Evolutionary conservation across 37 sponge, comb jelly and placozoan genomes (phyloP).

Genomic region (Halichondria panicea): DNA sequence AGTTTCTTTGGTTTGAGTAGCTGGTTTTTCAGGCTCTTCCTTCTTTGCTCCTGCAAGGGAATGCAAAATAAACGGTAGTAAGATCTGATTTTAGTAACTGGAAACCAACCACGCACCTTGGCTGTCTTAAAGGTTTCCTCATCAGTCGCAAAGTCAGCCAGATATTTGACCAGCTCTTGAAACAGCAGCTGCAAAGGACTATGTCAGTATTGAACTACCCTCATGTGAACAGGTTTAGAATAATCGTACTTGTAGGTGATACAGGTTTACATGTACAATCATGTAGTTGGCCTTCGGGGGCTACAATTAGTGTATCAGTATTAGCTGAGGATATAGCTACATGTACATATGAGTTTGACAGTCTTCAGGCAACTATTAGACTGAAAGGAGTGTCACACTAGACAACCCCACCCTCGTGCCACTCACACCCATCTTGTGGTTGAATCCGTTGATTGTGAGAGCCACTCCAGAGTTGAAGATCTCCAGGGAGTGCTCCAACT

Average conservation of each 20-base stretch:
- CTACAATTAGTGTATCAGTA: too few species aligned
- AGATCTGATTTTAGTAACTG: background rate
- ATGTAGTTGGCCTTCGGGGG: too few species aligned
- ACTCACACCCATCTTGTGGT: constrained; percentile 59
- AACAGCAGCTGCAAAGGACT: constrained; percentile 37
- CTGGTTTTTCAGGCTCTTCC: constrained; percentile 13
- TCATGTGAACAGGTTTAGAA: too few species aligned
- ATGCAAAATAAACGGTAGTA: too few species aligned
- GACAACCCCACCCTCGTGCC: background rate
- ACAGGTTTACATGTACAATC: too few species aligned
- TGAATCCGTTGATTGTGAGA: constrained; percentile 45
- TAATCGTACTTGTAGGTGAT: too few species aligned
- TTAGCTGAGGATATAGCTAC: background rate
- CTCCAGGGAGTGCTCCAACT: constrained; percentile 29
- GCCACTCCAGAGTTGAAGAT: constrained; percentile 15
- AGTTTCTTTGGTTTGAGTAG: constrained; percentile 38
- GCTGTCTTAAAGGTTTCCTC: constrained; percentile 22
- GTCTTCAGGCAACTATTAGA: background rate
- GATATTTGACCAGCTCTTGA: constrained; percentile 17
- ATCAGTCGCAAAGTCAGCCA: constrained; percentile 14
- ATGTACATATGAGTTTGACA: background rate
- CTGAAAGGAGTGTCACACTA: background rate
- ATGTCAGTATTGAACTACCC: too few species aligned
- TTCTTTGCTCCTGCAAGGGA: constrained; percentile 14
- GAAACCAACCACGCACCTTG: constrained; percentile 32